Evolutionary conservation across 1,140 invertebrate genomes (phyloP).

Genomic region (Zaprionus vittiger): DNA sequence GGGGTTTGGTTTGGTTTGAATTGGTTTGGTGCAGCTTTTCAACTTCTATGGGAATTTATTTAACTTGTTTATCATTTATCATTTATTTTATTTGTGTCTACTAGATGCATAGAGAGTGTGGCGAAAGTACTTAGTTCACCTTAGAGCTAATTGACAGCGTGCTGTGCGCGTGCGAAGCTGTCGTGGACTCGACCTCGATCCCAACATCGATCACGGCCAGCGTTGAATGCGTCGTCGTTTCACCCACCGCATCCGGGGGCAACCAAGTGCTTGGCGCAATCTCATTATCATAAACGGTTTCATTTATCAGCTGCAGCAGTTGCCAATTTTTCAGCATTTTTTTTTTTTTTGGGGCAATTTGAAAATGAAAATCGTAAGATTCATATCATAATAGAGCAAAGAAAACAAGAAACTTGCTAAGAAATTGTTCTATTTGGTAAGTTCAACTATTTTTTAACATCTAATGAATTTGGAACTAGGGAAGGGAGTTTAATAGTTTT

Average conservation of each 20-base stretch:
- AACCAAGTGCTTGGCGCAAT: slow-evolving; percentile 34
- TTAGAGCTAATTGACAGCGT: slow-evolving; percentile 50
- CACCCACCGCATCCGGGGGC: slow-evolving; percentile 28
- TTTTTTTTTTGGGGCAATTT: background rate
- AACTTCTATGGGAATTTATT: slow-evolving; percentile 18
- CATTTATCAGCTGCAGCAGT: slow-evolving; percentile 43
- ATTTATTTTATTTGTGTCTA: slow-evolving; percentile 6
- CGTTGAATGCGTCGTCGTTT: slow-evolving; percentile 30
- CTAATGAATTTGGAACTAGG: background rate
- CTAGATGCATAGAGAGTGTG: slow-evolving; percentile 16
- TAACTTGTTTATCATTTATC: slow-evolving; percentile 1
- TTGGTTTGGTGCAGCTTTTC: slow-evolving; percentile 30
- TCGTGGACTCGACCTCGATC: slow-evolving; percentile 54
- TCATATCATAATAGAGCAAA: slow-evolving; percentile 1
- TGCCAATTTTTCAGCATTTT: slow-evolving; percentile 6
- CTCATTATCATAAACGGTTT: slow-evolving; percentile 27
- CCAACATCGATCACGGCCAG: slow-evolving; percentile 41
- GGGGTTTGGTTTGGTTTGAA: background rate
- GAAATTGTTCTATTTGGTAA: background rate
- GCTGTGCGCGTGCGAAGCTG: slow-evolving; percentile 51
- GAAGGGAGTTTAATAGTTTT: background rate
- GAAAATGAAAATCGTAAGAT: background rate
- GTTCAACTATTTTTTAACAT: background rate
- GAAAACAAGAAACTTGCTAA: background rate
- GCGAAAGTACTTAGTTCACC: slow-evolving; percentile 37